Evolutionary conservation across 1,140 invertebrate genomes (phyloP).

Genomic region (Bursaphelenchus mucronatus): DNA sequence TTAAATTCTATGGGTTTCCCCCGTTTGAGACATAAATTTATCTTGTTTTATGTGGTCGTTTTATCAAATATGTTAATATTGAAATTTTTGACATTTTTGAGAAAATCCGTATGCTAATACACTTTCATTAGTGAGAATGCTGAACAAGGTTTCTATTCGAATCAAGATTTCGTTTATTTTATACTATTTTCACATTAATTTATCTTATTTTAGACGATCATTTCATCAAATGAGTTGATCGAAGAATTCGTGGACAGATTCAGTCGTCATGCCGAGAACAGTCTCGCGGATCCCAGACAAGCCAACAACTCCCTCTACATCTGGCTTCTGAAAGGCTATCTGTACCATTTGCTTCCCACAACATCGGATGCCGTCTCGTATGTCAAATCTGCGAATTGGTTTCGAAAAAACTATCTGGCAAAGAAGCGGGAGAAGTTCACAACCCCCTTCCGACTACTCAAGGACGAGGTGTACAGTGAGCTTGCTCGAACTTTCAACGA

Average conservation of each 20-base stretch:
- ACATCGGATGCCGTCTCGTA: background rate
- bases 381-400: background rate
- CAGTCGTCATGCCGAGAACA: constrained; percentile 8
- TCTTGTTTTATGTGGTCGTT: no score
- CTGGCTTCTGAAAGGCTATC: constrained; percentile 15
- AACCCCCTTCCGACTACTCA: constrained; percentile 12
- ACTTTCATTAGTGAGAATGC: no score
- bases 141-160: no score
- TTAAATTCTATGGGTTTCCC: no score
- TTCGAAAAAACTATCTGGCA: background rate
- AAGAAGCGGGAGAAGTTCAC: background rate
- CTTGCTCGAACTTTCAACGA: background rate
- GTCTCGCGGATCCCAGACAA: background rate
- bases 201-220: constrained; percentile 3
- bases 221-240: constrained; percentile 5
- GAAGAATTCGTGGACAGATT: constrained; percentile 11
- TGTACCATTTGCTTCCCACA: constrained; percentile 6
- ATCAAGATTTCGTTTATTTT: no score
- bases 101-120: no score
- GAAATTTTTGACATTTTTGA: no score
- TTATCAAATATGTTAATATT: no score
- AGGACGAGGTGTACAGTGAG: background rate
- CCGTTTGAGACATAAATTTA: no score
- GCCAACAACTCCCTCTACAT: constrained; percentile 4
- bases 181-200: background rate